Base-by-base conservation (phyloP, 64 coral and sea anemone genomes). In the Montipora cactus region DNA sequence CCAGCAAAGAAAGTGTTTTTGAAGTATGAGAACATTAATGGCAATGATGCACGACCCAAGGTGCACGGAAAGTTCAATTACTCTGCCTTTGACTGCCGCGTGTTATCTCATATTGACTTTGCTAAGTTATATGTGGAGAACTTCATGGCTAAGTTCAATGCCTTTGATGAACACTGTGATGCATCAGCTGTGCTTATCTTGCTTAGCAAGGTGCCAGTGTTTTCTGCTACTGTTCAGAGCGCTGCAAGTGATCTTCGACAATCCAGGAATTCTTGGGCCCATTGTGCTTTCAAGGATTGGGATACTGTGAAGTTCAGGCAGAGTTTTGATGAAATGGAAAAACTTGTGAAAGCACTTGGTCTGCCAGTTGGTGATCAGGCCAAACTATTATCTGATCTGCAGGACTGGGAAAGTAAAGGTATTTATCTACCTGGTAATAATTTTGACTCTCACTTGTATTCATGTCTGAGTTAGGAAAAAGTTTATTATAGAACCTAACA, bases 101-200 rank as follows among this genome's bases (percentile, higher is more conserved):
- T 91, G 13, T 74, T 10, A 8, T 91, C 89, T 0, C 74, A 91
- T 74, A 64, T 81, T 49, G 78, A 91, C 49, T 91, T 91, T 90
- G 75, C 88, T 20, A 90, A 90, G 76, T 46, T 90, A 49, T 90
- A 21, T 64, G 8, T 90, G 19, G 74, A 90, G 52, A 52, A 22
- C 52, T 59, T 58, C 21, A 90, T 90, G 88, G 88, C 88, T 13
- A 79, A 90, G 53, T 80, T 80, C 18, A 66, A 5, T 16, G 64
- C 52, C 22, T 80, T 90, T 68, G 57, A 79, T 59, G 88, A 79
- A 21, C 70, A 73, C 70, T 90, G 88, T 46, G 88, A 90, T 90
- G 74, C 23, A 25, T 25, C 23, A 25, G 23, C 23, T 25, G 23
- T 25, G 23, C 23, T 25, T 25, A 25, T 25, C 23, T 25, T 25